Conservation (phyloP, 2,888 invertebrate genomes). For the Lithophane socia region DNA sequence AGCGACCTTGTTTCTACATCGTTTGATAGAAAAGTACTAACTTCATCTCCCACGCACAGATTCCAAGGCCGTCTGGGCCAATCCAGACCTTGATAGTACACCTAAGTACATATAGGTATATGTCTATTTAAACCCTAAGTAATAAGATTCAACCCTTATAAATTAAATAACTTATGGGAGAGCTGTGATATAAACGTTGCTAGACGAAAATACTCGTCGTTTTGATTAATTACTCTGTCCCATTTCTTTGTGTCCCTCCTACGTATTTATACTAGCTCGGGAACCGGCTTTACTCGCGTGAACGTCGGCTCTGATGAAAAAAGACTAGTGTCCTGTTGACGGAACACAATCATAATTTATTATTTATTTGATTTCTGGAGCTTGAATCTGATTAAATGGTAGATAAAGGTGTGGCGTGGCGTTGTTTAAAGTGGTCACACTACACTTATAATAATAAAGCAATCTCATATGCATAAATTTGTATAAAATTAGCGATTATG, state of each 20-base stretch:
- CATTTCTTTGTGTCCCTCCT: slow-evolving; percentile 51
- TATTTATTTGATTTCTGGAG: slow-evolving; percentile 28
- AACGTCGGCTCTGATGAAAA: slow-evolving; percentile 27
- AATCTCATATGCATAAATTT: not conserved
- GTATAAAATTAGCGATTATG: not conserved
- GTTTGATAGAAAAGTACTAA: slow-evolving; percentile 44
- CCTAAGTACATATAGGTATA: slow-evolving; percentile 6
- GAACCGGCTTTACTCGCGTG: slow-evolving; percentile 38
- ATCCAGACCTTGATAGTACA: slow-evolving; percentile 41
- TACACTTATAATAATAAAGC: not conserved
- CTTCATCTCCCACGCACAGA: slow-evolving; percentile 18
- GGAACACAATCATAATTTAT: slow-evolving; percentile 41
- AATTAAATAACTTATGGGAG: slow-evolving; percentile 46
- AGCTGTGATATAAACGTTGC: slow-evolving; percentile 30
- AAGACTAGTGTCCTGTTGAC: slow-evolving; percentile 30
- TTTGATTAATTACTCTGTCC: slow-evolving; percentile 58
- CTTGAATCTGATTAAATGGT: not conserved
- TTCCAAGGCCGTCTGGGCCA: slow-evolving; percentile 52
- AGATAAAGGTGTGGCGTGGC: not conserved
- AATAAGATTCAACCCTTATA: slow-evolving; percentile 46
- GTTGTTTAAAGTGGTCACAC: not conserved
- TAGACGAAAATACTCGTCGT: slow-evolving; percentile 39
- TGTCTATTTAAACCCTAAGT: slow-evolving; percentile 19
- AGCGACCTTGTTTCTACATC: slow-evolving; percentile 21
- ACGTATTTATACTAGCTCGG: slow-evolving; percentile 35